Evolutionary conservation across 2,797 vertebrate genomes (phyloP), one percentile per base, ranked within the genome.

Genomic region (Craterocephalus amniculus): DNA sequence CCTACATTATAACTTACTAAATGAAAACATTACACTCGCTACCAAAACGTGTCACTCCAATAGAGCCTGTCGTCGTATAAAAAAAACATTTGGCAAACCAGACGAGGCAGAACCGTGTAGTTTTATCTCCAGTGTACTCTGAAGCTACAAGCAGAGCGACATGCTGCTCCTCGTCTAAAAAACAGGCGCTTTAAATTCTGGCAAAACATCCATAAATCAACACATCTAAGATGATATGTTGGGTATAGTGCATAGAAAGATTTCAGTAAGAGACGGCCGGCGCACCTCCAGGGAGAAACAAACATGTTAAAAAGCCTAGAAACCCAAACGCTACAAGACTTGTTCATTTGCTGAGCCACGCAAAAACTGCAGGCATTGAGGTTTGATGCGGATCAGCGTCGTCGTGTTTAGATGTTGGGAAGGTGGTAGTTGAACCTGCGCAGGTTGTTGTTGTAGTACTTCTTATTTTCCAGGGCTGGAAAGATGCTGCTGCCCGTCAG

Each of bases 391-490:
- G 66, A 18, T 51, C 26, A 6, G 51, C 40, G 32, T 29, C 18
- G 0, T n/a, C 11, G 6, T 0, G 57, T 29, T 93, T 92, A 99
- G 91, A 99, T 98, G 91, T 97, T 97, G 6, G 97, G 97, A 2
- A 99, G 95, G 70, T 91, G 96, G 74, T 95, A 98, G 92, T 96
- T 96, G 58, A 95, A 92, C 87, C 94, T 97, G 83, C 91, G 94
- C 61, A 95, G 87, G 81, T 95, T 94, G 90, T 95, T 94, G 90
- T 81, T 95, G 89, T 92, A 95, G 89, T 93, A 93, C 73, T 96
- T 97, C 88, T 95, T 97, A 79, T 88, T 95, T 71, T 98, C 96
- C 94, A 96, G 63, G 16, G 94, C 92, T 32, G 97, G 97, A 68
- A 98, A 95, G 83, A 95, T 61, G 9, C 93, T 94, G 71, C 95